Conservation (phyloP, 2,888 invertebrate genomes). For the Leptogaster cylindrica region DNA sequence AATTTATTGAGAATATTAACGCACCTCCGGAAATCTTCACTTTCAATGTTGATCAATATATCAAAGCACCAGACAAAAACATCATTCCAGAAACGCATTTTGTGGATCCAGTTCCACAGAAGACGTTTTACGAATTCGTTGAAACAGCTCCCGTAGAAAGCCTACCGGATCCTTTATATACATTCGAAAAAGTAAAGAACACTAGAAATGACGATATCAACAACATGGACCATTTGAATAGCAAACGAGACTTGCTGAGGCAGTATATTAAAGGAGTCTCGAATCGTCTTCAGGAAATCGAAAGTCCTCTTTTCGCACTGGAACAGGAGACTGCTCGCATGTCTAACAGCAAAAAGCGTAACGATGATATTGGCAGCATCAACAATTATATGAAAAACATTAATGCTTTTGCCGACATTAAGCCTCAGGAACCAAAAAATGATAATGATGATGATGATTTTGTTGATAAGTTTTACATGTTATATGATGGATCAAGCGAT, state of each 20-base stretch:
- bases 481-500: slow-evolving; percentile 47
- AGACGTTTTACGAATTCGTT: slow-evolving; percentile 49
- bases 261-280: slow-evolving; percentile 50
- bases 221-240: background rate
- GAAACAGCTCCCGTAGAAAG: slow-evolving; percentile 45
- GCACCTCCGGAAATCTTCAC: slow-evolving; percentile 50
- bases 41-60: slow-evolving; percentile 50
- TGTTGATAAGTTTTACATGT: slow-evolving; percentile 48
- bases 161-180: slow-evolving; percentile 44
- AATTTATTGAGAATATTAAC: slow-evolving; percentile 49
- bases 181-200: background rate
- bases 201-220: background rate
- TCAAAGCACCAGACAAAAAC: slow-evolving; percentile 41
- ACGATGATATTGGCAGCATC: background rate
- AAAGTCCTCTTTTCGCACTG: background rate
- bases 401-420: background rate
- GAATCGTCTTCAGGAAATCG: slow-evolving; percentile 12
- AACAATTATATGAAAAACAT: background rate
- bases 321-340: background rate
- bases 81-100: slow-evolving; percentile 22
- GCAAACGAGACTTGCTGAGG: slow-evolving; percentile 48
- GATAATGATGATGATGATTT: slow-evolving; percentile 43
- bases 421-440: background rate
- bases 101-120: background rate
- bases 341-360: background rate